phyloP scores from a whole-genome alignment of 2,113 vertebrate species.

The Hemiscyllium ocellatum region DNA sequence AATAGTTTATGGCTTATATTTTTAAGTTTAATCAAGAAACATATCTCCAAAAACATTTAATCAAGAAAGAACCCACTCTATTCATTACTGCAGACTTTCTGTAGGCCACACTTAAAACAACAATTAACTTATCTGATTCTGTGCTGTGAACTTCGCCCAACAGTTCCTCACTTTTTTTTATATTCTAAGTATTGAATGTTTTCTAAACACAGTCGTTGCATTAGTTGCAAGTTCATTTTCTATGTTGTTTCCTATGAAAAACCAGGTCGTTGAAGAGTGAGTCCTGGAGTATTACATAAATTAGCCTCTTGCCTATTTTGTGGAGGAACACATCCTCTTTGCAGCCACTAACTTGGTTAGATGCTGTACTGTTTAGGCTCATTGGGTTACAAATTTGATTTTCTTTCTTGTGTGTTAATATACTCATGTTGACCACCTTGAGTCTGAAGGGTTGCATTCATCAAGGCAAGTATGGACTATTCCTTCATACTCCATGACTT shows the following conservation, averaged over 20 bases:
- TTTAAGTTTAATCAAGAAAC: no score
- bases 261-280: background rate
- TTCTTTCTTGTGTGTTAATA: background rate
- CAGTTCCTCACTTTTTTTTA: no score
- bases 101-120: no score
- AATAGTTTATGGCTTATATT: no score
- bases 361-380: background rate
- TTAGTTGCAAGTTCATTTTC: background rate
- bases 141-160: no score
- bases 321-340: background rate
- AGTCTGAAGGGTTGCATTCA: no score
- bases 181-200: background rate
- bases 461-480: background rate
- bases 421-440: background rate
- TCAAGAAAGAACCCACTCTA: no score
- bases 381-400: background rate
- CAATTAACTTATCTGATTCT: no score
- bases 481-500: background rate
- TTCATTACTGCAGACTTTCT: no score
- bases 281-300: background rate
- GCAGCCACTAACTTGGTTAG: background rate
- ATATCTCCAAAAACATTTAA: no score
- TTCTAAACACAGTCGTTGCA: background rate
- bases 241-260: background rate
- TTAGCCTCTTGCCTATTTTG: background rate